A percentile compares a stretch with the other conserved stretches of the same genome.
Evolutionary conservation across 2,888 invertebrate genomes (phyloP).

Genomic region (Erebia ligea): DNA sequence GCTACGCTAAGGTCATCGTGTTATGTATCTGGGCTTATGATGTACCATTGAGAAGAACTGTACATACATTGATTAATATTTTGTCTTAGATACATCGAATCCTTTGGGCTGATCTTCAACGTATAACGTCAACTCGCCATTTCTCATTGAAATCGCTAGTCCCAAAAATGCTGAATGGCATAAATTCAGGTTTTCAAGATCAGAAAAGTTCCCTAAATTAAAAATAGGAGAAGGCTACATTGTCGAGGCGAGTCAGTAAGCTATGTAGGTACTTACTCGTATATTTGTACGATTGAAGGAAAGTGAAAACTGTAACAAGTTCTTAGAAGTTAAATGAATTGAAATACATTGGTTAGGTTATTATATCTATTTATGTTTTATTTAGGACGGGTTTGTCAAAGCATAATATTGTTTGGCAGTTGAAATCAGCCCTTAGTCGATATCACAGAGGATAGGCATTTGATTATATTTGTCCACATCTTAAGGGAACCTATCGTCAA

Average conservation of each 20-base stretch:
- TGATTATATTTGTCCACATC: slow-evolving; percentile 11
- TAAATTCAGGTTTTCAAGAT: too few species aligned
- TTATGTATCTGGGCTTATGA: slow-evolving; percentile 11
- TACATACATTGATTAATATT: not conserved
- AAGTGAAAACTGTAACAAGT: not conserved
- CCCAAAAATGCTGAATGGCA: not conserved
- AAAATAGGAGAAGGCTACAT: too few species aligned
- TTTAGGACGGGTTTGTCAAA: too few species aligned
- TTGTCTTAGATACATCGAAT: not conserved
- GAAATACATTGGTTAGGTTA: too few species aligned
- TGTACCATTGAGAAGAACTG: not conserved
- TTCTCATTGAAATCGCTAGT: not conserved
- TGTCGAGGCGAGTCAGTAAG: too few species aligned
- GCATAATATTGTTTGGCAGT: too few species aligned
- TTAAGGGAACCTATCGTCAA: slow-evolving; percentile 41
- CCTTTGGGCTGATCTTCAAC: not conserved
- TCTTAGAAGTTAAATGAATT: too few species aligned
- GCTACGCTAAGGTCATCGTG: slow-evolving; percentile 53
- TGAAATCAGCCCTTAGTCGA: not conserved
- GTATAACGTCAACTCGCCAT: not conserved
- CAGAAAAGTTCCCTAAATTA: too few species aligned
- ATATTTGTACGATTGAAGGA: not conserved
- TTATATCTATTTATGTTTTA: too few species aligned
- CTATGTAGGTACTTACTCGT: too few species aligned
- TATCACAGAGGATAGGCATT: not conserved